Conservation (phyloP, 2,113 vertebrate genomes). For the Seriola aureovittata region DNA sequence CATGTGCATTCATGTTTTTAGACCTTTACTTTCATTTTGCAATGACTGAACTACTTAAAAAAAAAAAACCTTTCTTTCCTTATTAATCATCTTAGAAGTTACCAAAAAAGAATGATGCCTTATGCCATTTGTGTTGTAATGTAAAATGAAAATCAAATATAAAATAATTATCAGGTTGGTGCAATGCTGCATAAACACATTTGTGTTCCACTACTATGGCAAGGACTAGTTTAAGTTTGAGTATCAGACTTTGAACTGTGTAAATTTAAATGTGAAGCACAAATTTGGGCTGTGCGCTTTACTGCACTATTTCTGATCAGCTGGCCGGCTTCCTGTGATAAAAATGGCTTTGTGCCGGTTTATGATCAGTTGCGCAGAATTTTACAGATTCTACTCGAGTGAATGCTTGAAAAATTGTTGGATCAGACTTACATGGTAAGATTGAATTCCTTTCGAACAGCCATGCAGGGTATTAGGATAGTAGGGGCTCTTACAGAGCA, state of each 20-base stretch:
- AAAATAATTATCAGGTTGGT: too few species aligned
- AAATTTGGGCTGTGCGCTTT: background rate
- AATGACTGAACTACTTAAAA: background rate
- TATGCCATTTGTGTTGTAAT: background rate
- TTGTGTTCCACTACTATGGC: background rate
- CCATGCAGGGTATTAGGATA: constrained; percentile 52
- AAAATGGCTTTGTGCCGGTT: constrained; percentile 54
- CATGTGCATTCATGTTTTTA: background rate
- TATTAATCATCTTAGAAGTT: background rate
- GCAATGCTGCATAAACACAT: background rate
- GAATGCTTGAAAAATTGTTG: constrained; percentile 49
- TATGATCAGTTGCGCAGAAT: constrained; percentile 36
- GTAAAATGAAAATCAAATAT: background rate
- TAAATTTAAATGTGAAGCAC: background rate
- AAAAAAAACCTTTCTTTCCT: background rate
- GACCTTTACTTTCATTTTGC: background rate
- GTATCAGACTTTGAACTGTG: background rate
- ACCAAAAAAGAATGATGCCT: background rate
- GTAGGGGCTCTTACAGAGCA: constrained; percentile 41
- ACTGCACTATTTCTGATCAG: constrained; percentile 15
- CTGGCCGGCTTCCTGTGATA: constrained; percentile 30
- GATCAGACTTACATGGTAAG: constrained; percentile 64
- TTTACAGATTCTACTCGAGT: constrained; percentile 50
- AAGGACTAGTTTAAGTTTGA: background rate
- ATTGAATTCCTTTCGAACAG: constrained; percentile 68